Conservation (phyloP, 2,888 invertebrate genomes). For the Uropetala carovei region DNA sequence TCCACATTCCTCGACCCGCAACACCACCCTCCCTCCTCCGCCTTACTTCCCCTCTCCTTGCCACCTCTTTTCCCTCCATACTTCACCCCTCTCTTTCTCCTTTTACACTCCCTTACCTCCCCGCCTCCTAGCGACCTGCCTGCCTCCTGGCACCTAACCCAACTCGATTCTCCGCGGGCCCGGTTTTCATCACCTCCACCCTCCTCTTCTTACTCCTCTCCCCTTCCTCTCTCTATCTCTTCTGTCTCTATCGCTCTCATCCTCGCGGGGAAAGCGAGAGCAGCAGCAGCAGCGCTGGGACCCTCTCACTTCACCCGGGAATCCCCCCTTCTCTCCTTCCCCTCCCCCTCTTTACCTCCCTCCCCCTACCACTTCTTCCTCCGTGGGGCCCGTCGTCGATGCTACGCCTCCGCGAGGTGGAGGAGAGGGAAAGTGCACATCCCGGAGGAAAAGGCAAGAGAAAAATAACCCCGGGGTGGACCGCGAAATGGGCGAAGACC, state of each 20-base stretch:
- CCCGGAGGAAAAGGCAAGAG: background rate
- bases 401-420: background rate
- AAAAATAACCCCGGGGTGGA: background rate
- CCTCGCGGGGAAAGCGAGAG: slow-evolving; percentile 24
- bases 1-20: slow-evolving; percentile 59
- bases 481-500: no score
- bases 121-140: background rate
- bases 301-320: slow-evolving; percentile 7
- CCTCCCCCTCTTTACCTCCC: background rate
- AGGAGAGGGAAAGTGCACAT: slow-evolving; percentile 52
- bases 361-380: slow-evolving; percentile 8
- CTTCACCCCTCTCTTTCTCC: background rate
- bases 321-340: slow-evolving; percentile 27
- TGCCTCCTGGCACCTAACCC: slow-evolving; percentile 59
- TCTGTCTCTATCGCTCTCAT: slow-evolving; percentile 5
- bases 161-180: slow-evolving; percentile 57
- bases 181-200: slow-evolving; percentile 60
- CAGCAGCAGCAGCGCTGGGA: background rate
- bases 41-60: background rate
- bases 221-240: slow-evolving; percentile 31
- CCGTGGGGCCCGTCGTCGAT: background rate
- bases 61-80: background rate
- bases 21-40: slow-evolving; percentile 25
- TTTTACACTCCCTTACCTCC: background rate
- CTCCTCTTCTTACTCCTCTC: background rate